These are phyloP conservation scores for Synodontis membranacea DNA, from an alignment of 2,113 vertebrate species.

Conservation along the genomic window DNA sequence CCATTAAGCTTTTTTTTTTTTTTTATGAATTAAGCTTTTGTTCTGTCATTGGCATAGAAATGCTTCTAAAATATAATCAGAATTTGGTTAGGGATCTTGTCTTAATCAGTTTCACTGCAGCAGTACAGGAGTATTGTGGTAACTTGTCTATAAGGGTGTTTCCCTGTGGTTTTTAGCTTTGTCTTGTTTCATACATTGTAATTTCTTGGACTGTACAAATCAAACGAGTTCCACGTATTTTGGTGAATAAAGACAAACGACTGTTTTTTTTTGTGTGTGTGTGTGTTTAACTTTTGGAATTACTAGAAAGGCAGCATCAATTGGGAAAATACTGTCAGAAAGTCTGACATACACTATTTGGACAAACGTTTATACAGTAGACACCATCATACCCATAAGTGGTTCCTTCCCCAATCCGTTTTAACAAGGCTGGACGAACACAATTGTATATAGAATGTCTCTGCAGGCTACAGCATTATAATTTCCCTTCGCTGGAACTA, in stretches of 20 bases:
- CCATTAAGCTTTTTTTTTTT: neutral
- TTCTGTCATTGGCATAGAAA: neutral
- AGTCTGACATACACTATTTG: neutral
- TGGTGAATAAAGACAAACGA: neutral
- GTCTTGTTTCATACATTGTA: neutral
- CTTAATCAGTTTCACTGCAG: neutral
- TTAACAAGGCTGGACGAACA: neutral
- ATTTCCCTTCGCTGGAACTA: neutral
- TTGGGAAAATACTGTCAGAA: neutral
- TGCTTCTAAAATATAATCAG: neutral
- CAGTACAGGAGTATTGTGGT: neutral
- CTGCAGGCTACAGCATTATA: neutral
- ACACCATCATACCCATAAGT: neutral
- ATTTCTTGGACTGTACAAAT: neutral
- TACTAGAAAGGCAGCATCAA: neutral
- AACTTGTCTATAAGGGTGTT: neutral
- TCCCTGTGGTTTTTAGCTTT: neutral
- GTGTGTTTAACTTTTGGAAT: neutral
- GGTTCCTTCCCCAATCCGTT: neutral
- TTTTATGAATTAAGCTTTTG: neutral
- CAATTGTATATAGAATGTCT: neutral
- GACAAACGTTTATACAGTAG: neutral
- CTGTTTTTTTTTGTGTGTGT: neutral
- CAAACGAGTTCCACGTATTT: neutral
- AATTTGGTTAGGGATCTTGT: neutral